These are phyloP conservation scores for Rhagoletis zephyria DNA, from an alignment of 1,140 invertebrate species.

Conservation along the genomic window DNA sequence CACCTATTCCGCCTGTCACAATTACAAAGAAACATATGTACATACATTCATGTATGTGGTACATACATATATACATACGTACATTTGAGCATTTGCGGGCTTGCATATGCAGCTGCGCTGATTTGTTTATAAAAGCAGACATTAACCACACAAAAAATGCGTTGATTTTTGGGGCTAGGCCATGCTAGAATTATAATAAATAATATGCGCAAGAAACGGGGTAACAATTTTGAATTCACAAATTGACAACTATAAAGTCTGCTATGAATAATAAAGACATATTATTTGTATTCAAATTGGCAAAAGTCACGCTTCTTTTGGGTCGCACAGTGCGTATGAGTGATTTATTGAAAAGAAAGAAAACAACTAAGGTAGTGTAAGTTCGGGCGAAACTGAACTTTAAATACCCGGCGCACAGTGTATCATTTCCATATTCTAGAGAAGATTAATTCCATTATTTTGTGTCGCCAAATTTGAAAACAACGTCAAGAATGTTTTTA, in stretches of 20 bases:
- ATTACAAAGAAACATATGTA: no score
- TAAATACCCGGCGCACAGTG: no score
- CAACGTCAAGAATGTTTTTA: no score
- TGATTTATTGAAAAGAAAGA: not conserved
- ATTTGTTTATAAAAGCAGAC: constrained; percentile 27
- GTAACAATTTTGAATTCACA: constrained; percentile 1
- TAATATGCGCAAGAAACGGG: not conserved
- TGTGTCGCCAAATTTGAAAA: no score
- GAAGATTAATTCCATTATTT: no score
- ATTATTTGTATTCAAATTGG: constrained; percentile 4
- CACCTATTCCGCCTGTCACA: constrained; percentile 17
- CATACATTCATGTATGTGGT: no score
- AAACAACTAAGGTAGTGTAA: no score
- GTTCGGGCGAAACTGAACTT: no score
- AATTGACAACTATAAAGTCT: constrained; percentile 12
- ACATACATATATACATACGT: no score
- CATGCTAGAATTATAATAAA: constrained; percentile 18
- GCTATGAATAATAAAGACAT: constrained; percentile 15
- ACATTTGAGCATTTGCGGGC: not conserved
- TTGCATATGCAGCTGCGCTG: not conserved
- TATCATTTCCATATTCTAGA: no score
- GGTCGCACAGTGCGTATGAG: constrained; percentile 33
- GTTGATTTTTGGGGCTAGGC: constrained; percentile 35
- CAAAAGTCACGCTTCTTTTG: not conserved
- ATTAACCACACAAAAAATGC: constrained; percentile 41